Evolutionary conservation across 2,888 invertebrate species (phyloP).

Genomic region (Eurytoma californica): DNA sequence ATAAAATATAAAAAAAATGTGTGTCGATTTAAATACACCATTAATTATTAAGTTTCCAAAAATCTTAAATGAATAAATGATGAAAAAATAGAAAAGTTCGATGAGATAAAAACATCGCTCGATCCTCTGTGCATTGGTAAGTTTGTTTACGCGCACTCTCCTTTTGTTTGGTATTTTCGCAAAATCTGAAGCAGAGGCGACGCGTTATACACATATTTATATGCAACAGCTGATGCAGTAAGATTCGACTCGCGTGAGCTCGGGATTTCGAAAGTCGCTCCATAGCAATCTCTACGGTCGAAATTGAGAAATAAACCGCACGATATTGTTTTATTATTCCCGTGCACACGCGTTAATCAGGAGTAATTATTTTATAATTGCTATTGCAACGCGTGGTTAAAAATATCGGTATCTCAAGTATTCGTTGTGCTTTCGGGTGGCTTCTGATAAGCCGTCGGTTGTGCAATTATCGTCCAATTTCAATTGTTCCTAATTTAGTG

Average conservation of each 20-base stretch:
- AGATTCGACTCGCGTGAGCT: not conserved
- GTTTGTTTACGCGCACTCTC: conserved; percentile 10
- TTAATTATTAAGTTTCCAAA: not conserved
- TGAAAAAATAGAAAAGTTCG: not conserved
- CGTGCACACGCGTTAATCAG: not conserved
- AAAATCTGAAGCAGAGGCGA: not conserved
- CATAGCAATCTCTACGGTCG: not conserved
- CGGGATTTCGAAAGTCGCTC: not conserved
- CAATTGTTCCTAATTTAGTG: too few relatives aligned
- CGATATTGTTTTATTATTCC: conserved; percentile 5
- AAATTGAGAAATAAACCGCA: not conserved
- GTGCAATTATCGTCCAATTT: too few relatives aligned
- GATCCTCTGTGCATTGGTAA: not conserved
- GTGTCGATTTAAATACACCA: too few relatives aligned
- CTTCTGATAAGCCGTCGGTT: too few relatives aligned
- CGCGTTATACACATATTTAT: not conserved
- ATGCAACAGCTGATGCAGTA: conserved; percentile 3
- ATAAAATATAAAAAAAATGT: too few relatives aligned
- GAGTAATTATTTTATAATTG: not conserved
- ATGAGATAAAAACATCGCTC: not conserved
- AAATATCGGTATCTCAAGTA: too few relatives aligned
- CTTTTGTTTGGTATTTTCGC: conserved; percentile 9
- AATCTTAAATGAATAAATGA: not conserved
- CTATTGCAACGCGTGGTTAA: too few relatives aligned
- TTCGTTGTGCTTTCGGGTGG: too few relatives aligned